These are phyloP conservation scores for Condylura cristata DNA, from an alignment of 2,113 vertebrate species.

Conservation along the genomic window DNA sequence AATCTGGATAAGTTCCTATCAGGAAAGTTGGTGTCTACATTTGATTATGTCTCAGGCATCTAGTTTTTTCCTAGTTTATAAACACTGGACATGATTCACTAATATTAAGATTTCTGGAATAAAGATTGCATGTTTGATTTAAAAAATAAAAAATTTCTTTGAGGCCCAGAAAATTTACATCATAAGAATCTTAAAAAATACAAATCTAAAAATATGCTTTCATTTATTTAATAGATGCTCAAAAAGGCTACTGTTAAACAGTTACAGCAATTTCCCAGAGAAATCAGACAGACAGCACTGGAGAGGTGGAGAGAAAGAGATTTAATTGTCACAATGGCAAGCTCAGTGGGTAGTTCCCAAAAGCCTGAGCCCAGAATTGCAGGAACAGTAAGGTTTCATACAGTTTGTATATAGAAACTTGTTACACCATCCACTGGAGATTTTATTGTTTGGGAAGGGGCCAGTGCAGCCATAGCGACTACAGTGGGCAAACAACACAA, in stretches of 20 bases:
- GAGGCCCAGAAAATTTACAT: background rate
- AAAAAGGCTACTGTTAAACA: conserved; percentile 10
- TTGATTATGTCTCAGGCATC: background rate
- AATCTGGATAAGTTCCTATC: background rate
- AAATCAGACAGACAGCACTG: no score
- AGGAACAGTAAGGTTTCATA: no score
- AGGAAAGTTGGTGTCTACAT: background rate
- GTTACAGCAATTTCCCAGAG: no score
- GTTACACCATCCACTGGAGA: no score
- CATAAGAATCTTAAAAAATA: conserved; percentile 11
- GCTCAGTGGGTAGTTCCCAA: no score
- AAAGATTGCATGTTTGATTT: background rate
- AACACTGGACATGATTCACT: background rate
- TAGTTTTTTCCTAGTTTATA: conserved; percentile 37
- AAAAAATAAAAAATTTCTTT: conserved; percentile 43
- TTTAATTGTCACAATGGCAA: no score
- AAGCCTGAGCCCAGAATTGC: no score
- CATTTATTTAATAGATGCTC: background rate
- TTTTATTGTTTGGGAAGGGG: no score
- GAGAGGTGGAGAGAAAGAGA: no score
- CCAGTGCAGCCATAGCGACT: no score
- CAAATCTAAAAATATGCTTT: conserved; percentile 27
- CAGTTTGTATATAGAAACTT: no score
- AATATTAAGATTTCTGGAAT: conserved; percentile 22
- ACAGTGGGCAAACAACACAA: no score